Evolutionary conservation across 2,797 vertebrate species (phyloP).

Genomic region (Austrolebias charrua): DNA sequence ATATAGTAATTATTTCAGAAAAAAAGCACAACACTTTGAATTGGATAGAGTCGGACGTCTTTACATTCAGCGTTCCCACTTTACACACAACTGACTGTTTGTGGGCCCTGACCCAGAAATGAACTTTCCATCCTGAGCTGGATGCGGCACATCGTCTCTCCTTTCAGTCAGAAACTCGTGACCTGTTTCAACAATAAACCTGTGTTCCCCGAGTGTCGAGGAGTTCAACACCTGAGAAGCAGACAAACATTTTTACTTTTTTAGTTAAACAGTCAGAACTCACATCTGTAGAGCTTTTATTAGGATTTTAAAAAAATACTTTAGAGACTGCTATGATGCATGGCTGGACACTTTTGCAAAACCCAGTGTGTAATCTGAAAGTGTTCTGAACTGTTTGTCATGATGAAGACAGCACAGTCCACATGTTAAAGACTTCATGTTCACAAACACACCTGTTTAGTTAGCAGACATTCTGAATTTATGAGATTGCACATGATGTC

Average conservation of each 20-base stretch:
- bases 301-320: background rate
- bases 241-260: slow-evolving; percentile 9
- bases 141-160: slow-evolving; percentile 47
- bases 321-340: no score
- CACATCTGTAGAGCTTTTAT: no score
- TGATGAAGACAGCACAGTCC: no score
- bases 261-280: background rate
- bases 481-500: no score
- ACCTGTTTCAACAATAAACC: slow-evolving; percentile 31
- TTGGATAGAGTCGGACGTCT: slow-evolving; percentile 46
- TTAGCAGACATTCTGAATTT: no score
- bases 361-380: no score
- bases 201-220: slow-evolving; percentile 15
- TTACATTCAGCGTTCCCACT: slow-evolving; percentile 49
- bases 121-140: slow-evolving; percentile 54
- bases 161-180: slow-evolving; percentile 51
- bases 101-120: slow-evolving; percentile 69
- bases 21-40: background rate
- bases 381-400: no score
- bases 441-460: no score
- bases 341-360: no score
- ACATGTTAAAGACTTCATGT: no score
- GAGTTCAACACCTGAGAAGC: slow-evolving; percentile 24
- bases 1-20: no score
- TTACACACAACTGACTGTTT: slow-evolving; percentile 75